phyloP scores from a whole-genome alignment of 2,888 invertebrate species.

The Drosophila maculinotata region DNA sequence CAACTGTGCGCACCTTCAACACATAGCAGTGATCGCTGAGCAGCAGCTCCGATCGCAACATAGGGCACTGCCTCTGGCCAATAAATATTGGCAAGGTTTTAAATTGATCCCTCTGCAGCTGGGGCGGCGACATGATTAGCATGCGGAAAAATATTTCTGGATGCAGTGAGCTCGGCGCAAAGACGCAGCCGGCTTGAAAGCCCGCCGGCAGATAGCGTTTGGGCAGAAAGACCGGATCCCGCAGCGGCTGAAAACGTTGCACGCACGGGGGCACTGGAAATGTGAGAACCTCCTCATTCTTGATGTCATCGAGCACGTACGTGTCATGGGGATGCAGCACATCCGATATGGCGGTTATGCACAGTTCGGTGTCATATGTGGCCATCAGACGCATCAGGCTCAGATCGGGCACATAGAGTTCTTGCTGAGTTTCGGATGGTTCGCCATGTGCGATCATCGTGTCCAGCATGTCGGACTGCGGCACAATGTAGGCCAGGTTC shows the following conservation, averaged over 20 bases:
- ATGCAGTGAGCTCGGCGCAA: too few species aligned
- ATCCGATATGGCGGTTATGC: constrained; percentile 15
- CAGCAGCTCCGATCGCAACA: too few species aligned
- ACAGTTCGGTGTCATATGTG: neutral
- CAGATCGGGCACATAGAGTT: constrained; percentile 29
- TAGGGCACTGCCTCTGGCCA: too few species aligned
- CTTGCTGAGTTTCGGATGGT: neutral
- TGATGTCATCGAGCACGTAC: neutral
- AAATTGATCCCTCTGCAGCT: too few species aligned
- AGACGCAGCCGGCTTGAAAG: constrained; percentile 11
- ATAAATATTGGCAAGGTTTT: too few species aligned
- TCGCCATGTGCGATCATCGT: neutral
- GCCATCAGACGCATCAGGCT: constrained; percentile 1
- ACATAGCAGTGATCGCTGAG: too few species aligned
- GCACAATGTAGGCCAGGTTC: constrained; percentile 2
- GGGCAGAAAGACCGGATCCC: constrained; percentile 19
- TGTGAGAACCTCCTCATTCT: neutral
- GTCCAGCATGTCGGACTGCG: neutral
- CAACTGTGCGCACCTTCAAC: too few species aligned
- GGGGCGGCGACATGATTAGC: too few species aligned
- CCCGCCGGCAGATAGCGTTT: constrained; percentile 24
- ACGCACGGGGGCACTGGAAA: constrained; percentile 17
- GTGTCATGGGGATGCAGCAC: constrained; percentile 15
- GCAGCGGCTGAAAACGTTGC: neutral
- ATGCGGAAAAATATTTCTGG: too few species aligned